Base-by-base conservation (phyloP, 2,888 invertebrate genomes). In the Sisyra terminalis region DNA sequence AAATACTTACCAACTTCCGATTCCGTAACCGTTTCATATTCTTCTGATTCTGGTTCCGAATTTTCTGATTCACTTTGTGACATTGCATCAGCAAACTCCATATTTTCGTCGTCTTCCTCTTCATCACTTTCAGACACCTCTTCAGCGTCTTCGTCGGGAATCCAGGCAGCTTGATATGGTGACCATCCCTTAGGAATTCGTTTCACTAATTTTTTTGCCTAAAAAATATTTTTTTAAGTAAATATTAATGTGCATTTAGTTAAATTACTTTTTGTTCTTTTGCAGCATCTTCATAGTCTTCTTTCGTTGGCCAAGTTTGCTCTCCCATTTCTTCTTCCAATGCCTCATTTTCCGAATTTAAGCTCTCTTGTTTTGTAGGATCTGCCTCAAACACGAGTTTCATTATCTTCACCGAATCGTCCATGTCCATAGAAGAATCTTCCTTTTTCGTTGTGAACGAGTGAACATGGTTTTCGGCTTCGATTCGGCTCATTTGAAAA, bases 91-190 rank as follows among this genome's bases (percentile, higher is more conserved):
- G 61, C 60, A 30, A 32, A 47, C 32, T 40, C 37, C 42, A 49
- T 50, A 59, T 51, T n/a, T 59, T 60, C 43, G 59, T 53, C 3
- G 51, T 76, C 77, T 11, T 73, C 73, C 2, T 68, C 69, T 7
- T 67, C 64, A 30, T 63, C 67, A 5, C 64, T 69, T 36, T 70
- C 70, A 14, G 60, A 59, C 37, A 67, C 67, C 24, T 69, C 64
- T 36, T 66, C 63, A 1, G 62, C 66, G 35, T 71, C 71, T 5
- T 66, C 63, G 52, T 87, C 86, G 0, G 82, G 81, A 45, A 88
- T 83, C 88, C 88, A 89, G 38, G 92, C 86, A 2, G 96, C 90
- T 65, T 98, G 97, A 60, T 98, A 98, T 43, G 87, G 88, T 3
- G 96, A 96, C 64, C 90, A 94, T 18, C 97, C 97, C 63, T 89